These are phyloP conservation scores for Nanorana parkeri DNA, from an alignment of 2,113 vertebrate species.

Conservation along the genomic window DNA sequence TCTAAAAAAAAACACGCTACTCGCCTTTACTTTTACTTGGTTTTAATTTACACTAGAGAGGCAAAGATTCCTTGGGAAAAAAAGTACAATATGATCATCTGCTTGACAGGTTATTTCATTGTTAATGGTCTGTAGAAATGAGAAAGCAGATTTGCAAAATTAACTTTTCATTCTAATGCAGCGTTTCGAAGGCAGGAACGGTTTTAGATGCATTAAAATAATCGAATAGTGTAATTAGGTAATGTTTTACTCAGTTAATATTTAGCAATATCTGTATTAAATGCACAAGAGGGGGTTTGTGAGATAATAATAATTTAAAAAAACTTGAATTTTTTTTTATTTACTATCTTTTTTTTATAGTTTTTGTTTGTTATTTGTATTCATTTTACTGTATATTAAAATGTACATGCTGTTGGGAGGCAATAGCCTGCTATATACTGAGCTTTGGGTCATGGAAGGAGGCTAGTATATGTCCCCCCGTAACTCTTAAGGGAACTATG, in stretches of 20 bases:
- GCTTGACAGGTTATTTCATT: conserved; percentile 38
- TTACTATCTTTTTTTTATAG: background rate
- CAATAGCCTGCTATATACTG: too few species aligned
- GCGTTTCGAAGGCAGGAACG: conserved; percentile 18
- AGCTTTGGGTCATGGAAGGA: too few species aligned
- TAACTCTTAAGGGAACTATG: too few species aligned
- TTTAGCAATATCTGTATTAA: conserved; percentile 17
- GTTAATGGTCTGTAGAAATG: conserved; percentile 40
- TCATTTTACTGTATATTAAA: background rate
- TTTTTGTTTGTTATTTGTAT: background rate
- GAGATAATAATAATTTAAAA: background rate
- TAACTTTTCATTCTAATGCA: conserved; percentile 36
- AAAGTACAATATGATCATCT: background rate
- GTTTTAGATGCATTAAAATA: conserved; percentile 32
- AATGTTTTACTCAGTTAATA: conserved; percentile 34
- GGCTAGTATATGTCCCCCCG: too few species aligned
- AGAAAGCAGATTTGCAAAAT: conserved; percentile 41
- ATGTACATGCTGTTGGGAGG: too few species aligned
- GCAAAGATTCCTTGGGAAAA: background rate
- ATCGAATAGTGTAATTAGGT: conserved; percentile 43
- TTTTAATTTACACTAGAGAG: conserved; percentile 33
- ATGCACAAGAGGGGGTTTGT: background rate
- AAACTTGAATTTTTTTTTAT: background rate
- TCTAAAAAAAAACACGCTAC: conserved; percentile 1
- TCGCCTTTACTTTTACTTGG: background rate